Percentiles rank a stretch among this genome's conserved stretches.
Evolutionary conservation across 1,140 invertebrate genomes (phyloP).

Genomic region (Nomia melanderi): DNA sequence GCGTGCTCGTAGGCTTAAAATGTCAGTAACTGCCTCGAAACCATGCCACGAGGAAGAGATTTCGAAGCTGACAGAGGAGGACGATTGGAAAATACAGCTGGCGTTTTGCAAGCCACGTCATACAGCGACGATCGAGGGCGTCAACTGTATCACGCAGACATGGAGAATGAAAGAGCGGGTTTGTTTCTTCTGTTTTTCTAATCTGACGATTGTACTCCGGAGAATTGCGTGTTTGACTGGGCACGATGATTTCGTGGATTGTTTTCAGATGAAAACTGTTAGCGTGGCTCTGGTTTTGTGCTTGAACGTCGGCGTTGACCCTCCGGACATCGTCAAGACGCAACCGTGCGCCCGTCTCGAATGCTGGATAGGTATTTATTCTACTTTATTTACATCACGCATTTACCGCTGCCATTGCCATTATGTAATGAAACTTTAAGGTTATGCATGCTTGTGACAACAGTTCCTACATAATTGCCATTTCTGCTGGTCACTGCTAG

Average conservation of each 20-base stretch:
- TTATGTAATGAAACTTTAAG: slow-evolving; percentile 64
- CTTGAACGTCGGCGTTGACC: slow-evolving; percentile 99
- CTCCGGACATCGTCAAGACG: slow-evolving; percentile 98
- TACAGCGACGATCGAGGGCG: slow-evolving; percentile 88
- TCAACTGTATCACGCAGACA: slow-evolving; percentile 87
- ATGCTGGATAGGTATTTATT: slow-evolving; percentile 95
- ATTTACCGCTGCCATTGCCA: slow-evolving; percentile 26
- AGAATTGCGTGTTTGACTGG: neutral
- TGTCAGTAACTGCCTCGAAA: slow-evolving; percentile 69
- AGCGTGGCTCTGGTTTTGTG: slow-evolving; percentile 99
- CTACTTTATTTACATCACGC: slow-evolving; percentile 48
- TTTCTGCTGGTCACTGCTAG: slow-evolving; percentile 8
- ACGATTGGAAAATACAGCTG: slow-evolving; percentile 85
- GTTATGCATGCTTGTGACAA: slow-evolving; percentile 52
- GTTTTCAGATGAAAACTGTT: slow-evolving; percentile 97
- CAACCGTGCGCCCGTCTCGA: slow-evolving; percentile 97
- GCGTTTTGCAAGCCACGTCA: slow-evolving; percentile 88
- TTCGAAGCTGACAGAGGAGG: slow-evolving; percentile 41
- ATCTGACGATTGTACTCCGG: too few species aligned
- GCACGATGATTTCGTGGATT: slow-evolving; percentile 15
- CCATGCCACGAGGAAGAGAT: slow-evolving; percentile 69
- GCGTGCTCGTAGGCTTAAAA: slow-evolving; percentile 32
- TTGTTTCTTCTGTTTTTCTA: slow-evolving; percentile 63
- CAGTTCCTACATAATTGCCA: slow-evolving; percentile 25
- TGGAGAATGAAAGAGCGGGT: slow-evolving; percentile 97